Evolutionary conservation across 2,797 vertebrate species (phyloP).

Genomic region (Pseudomugil tenellus): DNA sequence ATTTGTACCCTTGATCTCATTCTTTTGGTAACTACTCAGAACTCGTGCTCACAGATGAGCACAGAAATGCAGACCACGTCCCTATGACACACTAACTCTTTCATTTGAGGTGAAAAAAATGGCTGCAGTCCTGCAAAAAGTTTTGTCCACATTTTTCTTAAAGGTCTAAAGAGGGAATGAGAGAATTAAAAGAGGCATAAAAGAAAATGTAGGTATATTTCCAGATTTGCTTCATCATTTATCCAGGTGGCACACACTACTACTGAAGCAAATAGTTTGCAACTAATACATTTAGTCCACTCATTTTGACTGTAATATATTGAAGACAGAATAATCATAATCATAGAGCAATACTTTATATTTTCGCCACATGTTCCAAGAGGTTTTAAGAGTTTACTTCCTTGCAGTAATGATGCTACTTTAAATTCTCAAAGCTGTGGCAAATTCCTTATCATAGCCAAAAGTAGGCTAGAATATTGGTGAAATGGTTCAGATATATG

Average conservation of each 20-base stretch:
- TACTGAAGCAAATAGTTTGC: background rate
- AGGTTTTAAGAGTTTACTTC: background rate
- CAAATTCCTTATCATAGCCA: conserved; percentile 28
- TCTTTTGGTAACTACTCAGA: conserved; percentile 7
- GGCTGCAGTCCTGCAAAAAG: background rate
- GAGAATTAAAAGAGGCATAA: background rate
- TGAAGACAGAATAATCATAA: background rate
- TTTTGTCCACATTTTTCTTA: background rate
- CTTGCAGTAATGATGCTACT: conserved; percentile 18
- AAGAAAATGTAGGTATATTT: background rate
- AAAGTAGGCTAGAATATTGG: conserved; percentile 14
- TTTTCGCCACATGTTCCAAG: background rate
- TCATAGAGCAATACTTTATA: background rate
- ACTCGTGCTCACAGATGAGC: background rate
- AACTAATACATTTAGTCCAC: background rate
- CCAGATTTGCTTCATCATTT: background rate
- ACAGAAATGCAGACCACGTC: background rate
- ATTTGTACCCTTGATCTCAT: conserved; percentile 5
- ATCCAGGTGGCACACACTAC: background rate
- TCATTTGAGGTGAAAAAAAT: background rate
- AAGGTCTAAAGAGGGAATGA: background rate
- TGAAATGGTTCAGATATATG: conserved; percentile 23
- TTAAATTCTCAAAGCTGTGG: conserved; percentile 28
- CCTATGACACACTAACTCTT: background rate
- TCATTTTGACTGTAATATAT: background rate